A percentile compares a stretch with the other conserved stretches of the same genome.
phyloP scores from a whole-genome alignment of 92 coral and sea anemone genomes.

The Zoanthus sociatus region DNA sequence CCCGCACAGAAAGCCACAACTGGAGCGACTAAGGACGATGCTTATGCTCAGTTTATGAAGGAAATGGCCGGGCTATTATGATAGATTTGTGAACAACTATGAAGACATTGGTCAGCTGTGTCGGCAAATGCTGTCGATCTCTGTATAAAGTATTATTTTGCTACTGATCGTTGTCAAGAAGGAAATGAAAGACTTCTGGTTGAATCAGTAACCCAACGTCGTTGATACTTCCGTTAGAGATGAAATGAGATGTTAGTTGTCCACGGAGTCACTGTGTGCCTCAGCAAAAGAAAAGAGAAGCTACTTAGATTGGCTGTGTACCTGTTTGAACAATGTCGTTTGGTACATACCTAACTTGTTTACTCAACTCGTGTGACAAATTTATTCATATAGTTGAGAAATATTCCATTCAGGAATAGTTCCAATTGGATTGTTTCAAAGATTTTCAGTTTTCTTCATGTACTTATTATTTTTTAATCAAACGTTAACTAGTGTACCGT shows the following conservation, averaged over 20 bases:
- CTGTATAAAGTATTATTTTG: not conserved
- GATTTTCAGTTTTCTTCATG: no score
- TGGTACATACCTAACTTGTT: not conserved
- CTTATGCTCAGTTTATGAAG: slow-evolving; percentile 97
- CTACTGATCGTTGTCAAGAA: not conserved
- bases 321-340: not conserved
- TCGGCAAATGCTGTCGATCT: not conserved
- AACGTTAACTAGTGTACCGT: no score
- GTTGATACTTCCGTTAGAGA: not conserved
- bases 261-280: not conserved
- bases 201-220: not conserved
- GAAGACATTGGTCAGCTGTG: not conserved
- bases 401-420: not conserved
- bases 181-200: not conserved
- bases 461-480: no score
- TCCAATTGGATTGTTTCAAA: no score
- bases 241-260: not conserved
- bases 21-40: slow-evolving; percentile 95
- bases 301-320: not conserved
- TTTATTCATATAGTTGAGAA: not conserved
- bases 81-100: not conserved
- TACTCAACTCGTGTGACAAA: not conserved
- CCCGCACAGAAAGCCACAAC: slow-evolving; percentile 78
- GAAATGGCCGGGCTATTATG: slow-evolving; percentile 94
- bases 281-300: not conserved